Evolutionary conservation across 37 sponge, comb jelly and placozoan genomes (phyloP).

Genomic region (Dysidea cf. avara): DNA sequence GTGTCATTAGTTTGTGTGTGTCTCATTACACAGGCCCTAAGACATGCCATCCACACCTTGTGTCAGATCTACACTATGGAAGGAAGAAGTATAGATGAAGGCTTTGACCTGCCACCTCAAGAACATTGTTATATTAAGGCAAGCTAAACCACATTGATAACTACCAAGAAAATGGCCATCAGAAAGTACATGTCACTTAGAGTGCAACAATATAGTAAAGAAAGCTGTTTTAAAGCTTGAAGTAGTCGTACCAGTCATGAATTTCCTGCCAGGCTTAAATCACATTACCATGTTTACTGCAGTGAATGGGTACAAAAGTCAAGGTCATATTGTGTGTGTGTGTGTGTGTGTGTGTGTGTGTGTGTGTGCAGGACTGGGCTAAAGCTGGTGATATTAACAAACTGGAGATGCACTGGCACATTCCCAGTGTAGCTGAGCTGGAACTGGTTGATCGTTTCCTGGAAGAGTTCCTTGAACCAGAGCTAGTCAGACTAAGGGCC

Average conservation of each 20-base stretch:
- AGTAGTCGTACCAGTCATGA: no score
- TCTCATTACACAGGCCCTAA: conserved; percentile 27
- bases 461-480: conserved; percentile 60
- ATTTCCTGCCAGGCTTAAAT: no score
- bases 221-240: no score
- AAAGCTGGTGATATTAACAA: conserved; percentile 29
- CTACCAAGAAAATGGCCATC: no score
- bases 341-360: no score
- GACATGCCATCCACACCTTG: conserved; percentile 41
- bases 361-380: conserved; percentile 86
- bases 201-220: no score
- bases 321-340: no score
- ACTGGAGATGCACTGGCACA: conserved; percentile 65
- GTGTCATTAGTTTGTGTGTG: conserved; percentile 2
- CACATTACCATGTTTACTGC: no score
- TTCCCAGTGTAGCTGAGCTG: conserved; percentile 56
- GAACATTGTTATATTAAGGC: conserved; percentile 76
- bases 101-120: conserved; percentile 25
- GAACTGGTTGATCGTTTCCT: conserved; percentile 53
- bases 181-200: no score
- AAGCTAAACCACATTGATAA: not conserved
- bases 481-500: conserved; percentile 45
- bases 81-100: conserved; percentile 15
- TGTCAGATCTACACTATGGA: conserved; percentile 52
- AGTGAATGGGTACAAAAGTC: no score